Base-by-base conservation (phyloP, 2,888 invertebrate genomes). In the Drosophila prolongata region DNA sequence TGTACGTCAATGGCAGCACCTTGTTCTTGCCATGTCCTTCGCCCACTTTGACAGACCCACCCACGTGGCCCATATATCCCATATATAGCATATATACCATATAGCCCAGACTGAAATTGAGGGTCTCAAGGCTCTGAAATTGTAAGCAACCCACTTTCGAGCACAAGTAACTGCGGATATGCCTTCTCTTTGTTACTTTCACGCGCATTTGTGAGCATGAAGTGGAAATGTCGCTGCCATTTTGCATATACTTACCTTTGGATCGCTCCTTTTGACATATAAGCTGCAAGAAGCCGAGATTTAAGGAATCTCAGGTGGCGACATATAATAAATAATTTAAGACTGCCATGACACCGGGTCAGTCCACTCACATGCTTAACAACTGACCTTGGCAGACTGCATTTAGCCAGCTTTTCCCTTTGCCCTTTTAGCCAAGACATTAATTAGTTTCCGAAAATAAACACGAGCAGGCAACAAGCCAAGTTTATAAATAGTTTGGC, bases 361-460 rank as follows among this genome's bases (percentile, higher is more conserved):
- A 30, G 8, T 30, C 8, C 8, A 30, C 30, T 30, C 8, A 30
- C 30, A 30, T 30, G 30, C 2, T 9, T 2, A 30, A 8, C 14
- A 16, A 14, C 14, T 40, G 14, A 3, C 40, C 59, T 55, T 62
- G 30, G 19, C 13, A 61, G n/a, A 30, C 14, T 47, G 30, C 47
- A 49, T 69, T 54, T 56, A 9, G 34, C 38, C 35, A 38, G 47
- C 42, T 24, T 43, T 52, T 19, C 10, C 24, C 9, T 60, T 75
- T 57, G 54, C 49, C 24, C 8, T 34, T 42, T 49, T 47, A 30
- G 47, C 14, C 50, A 43, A 66, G 64, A 75, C 69, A 77, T 79
- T 80, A 83, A 79, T 79, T 82, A 75, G 75, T 76, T 73, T 64
- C 42, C 47, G 11, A 64, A 80, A 58, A 60, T 49, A 66, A 50